A percentile compares a stretch with the other conserved stretches of the same genome.
These are phyloP conservation scores for Cheilinus undulatus DNA, from an alignment of 2,113 vertebrate species.

Conservation along the genomic window DNA sequence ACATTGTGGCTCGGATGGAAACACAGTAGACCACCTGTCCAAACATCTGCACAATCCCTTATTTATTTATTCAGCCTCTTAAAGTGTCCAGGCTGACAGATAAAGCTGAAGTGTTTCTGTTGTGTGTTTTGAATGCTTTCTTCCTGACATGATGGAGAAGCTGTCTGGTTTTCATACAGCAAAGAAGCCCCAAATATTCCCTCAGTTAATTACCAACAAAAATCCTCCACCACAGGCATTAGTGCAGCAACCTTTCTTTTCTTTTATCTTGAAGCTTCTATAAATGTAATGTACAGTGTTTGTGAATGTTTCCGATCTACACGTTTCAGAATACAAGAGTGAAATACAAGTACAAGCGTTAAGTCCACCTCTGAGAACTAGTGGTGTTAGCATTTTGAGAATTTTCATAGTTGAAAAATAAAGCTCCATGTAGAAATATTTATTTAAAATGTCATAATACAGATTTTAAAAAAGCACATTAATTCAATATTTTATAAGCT, in stretches of 20 bases:
- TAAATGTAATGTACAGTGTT: background rate
- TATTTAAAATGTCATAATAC: no score
- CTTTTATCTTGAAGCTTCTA: no score
- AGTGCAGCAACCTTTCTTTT: no score
- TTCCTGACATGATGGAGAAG: slow-evolving; percentile 9
- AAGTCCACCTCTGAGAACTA: no score
- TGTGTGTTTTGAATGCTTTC: slow-evolving; percentile 32
- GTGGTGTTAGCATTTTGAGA: no score
- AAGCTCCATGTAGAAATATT: no score
- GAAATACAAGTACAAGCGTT: no score
- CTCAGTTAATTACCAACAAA: background rate
- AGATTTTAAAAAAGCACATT: no score
- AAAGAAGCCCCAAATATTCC: background rate
- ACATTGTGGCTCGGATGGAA: slow-evolving; percentile 46
- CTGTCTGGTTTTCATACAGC: slow-evolving; percentile 19
- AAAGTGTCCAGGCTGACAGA: slow-evolving; percentile 14
- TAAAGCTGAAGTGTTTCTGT: slow-evolving; percentile 16
- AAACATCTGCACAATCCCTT: slow-evolving; percentile 62
- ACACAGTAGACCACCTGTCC: slow-evolving; percentile 70
- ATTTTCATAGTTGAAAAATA: no score
- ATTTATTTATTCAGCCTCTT: slow-evolving; percentile 54
- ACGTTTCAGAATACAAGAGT: no score
- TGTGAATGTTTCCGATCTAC: background rate
- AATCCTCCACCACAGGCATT: no score
- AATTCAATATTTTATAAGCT: no score